Conservation (phyloP, 2,797 vertebrate genomes). For the Sciurus carolinensis region DNA sequence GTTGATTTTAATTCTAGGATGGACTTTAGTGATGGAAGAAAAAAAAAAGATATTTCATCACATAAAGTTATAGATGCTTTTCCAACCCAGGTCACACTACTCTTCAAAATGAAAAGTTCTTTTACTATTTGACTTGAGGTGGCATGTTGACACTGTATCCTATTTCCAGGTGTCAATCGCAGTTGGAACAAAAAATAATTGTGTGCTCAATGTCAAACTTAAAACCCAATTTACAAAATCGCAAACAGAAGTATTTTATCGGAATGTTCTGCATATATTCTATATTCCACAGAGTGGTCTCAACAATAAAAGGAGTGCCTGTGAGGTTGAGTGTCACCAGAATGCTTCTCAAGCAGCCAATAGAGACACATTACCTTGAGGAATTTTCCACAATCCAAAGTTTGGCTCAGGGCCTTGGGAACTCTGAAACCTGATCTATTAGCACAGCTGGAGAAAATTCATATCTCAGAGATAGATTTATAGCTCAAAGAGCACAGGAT, state of each 20-base stretch:
- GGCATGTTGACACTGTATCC: neutral
- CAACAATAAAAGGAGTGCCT: neutral
- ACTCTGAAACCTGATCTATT: neutral
- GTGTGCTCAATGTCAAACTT: neutral
- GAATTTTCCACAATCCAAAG: neutral
- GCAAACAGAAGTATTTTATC: neutral
- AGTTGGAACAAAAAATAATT: neutral
- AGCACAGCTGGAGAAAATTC: constrained; percentile 3
- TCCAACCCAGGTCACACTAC: neutral
- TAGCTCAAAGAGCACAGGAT: neutral
- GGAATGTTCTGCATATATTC: neutral
- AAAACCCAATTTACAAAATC: neutral
- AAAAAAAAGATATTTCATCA: neutral
- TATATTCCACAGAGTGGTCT: neutral
- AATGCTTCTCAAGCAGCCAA: neutral
- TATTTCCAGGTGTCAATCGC: neutral
- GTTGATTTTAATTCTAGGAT: neutral
- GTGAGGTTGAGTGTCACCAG: neutral
- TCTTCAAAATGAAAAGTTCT: neutral
- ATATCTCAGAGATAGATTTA: neutral
- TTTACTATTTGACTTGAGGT: neutral
- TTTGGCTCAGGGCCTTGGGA: neutral
- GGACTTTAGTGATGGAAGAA: neutral
- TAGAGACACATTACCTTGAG: neutral
- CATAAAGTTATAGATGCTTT: neutral